Evolutionary conservation across 2,888 invertebrate genomes (phyloP).

Genomic region (Herminia tarsipennalis): DNA sequence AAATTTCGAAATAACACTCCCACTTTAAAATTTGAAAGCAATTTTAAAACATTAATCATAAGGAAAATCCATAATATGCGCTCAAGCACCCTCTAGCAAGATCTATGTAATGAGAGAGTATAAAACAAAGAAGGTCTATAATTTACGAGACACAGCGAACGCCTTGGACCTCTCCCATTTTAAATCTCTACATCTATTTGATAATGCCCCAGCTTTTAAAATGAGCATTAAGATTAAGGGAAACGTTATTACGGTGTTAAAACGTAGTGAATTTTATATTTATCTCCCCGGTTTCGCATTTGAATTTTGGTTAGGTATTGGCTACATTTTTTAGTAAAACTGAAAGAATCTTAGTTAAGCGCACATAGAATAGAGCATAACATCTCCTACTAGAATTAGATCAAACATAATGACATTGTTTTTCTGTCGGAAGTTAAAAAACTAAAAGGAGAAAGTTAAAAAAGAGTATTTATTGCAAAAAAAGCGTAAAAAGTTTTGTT

Average conservation of each 20-base stretch:
- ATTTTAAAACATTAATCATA: constrained; percentile 22
- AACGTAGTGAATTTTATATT: constrained; percentile 38
- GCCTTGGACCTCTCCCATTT: constrained; percentile 59
- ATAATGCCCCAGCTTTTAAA: constrained; percentile 66
- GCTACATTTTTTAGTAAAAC: too few species aligned
- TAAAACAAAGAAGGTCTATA: constrained; percentile 69
- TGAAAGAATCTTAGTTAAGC: too few species aligned
- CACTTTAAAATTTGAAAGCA: constrained; percentile 8
- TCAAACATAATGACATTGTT: too few species aligned
- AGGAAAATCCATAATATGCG: constrained; percentile 62
- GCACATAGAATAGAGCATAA: too few species aligned
- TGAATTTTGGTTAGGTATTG: too few species aligned
- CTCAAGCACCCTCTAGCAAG: constrained; percentile 66
- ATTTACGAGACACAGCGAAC: constrained; percentile 67
- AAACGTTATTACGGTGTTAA: constrained; percentile 52
- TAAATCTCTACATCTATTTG: constrained; percentile 55
- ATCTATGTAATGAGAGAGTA: constrained; percentile 76
- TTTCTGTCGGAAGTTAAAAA: too few species aligned
- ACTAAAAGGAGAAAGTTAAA: too few species aligned
- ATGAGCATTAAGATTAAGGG: constrained; percentile 67
- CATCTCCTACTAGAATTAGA: too few species aligned
- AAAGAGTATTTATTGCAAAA: too few species aligned
- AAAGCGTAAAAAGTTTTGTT: background rate
- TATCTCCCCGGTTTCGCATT: constrained; percentile 8
- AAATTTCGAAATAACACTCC: background rate